Percentiles rank a stretch among this genome's conserved stretches.
Conservation (phyloP, 2,797 vertebrate species). For the Acipenser transmontanus region DNA sequence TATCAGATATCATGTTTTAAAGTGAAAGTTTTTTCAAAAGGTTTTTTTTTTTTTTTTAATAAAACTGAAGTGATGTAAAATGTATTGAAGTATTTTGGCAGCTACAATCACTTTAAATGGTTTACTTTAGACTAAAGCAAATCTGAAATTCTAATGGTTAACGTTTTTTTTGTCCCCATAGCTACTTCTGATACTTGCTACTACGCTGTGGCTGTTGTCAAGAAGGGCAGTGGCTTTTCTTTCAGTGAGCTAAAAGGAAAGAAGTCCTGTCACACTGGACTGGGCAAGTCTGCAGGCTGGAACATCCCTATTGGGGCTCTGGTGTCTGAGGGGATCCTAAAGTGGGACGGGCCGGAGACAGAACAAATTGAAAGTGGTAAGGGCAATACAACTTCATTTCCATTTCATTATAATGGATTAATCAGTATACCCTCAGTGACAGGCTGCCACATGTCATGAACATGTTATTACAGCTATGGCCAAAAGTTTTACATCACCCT, state of each 20-base stretch:
- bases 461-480: too few species aligned
- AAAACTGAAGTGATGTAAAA: neutral
- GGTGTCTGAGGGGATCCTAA: slow-evolving; percentile 27
- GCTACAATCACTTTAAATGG: neutral
- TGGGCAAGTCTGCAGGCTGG: slow-evolving; percentile 80
- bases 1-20: too few species aligned
- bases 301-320: slow-evolving; percentile 73
- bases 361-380: slow-evolving; percentile 68
- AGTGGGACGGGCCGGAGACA: slow-evolving; percentile 54
- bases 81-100: neutral
- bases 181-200: slow-evolving; percentile 58
- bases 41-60: too few species aligned
- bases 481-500: too few species aligned
- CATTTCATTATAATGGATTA: neutral
- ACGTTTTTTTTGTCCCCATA: slow-evolving; percentile 27
- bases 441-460: too few species aligned
- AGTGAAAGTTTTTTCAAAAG: too few species aligned
- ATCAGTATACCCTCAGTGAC: neutral
- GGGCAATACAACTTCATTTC: slow-evolving; percentile 8
- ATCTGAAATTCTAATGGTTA: neutral
- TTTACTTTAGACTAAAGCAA: too few species aligned
- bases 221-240: slow-evolving; percentile 48
- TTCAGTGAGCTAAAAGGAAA: slow-evolving; percentile 59
- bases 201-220: slow-evolving; percentile 76
- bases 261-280: slow-evolving; percentile 82